phyloP scores from a whole-genome alignment of 2,888 invertebrate genomes.

The Diploptera punctata region DNA sequence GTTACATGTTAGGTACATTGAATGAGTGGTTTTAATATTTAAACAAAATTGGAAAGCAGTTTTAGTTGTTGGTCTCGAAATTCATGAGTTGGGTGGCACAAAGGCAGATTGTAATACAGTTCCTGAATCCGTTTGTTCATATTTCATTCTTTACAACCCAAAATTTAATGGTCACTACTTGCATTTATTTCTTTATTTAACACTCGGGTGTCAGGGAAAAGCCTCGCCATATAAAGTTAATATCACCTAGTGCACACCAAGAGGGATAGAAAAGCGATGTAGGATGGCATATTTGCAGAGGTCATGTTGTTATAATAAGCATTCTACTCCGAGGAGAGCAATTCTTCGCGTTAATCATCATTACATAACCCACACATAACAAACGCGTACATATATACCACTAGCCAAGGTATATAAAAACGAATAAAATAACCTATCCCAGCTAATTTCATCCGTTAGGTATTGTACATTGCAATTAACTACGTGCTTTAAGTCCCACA shows the following conservation, averaged over 20 bases:
- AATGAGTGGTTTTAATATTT: no score
- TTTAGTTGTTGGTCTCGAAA: no score
- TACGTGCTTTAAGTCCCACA: constrained; percentile 33
- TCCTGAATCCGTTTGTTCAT: no score
- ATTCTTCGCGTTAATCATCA: constrained; percentile 34
- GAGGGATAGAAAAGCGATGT: constrained; percentile 26
- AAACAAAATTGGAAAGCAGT: no score
- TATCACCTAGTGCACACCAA: background rate
- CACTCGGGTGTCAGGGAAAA: no score
- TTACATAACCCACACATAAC: constrained; percentile 22
- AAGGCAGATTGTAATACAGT: no score
- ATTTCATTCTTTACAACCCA: no score
- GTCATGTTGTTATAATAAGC: background rate
- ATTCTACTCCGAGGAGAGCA: constrained; percentile 27
- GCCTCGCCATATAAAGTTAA: constrained; percentile 4
- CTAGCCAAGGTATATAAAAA: constrained; percentile 15
- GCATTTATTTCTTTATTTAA: no score
- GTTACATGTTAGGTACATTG: no score
- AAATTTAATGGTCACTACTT: no score
- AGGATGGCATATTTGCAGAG: background rate
- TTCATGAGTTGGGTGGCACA: no score
- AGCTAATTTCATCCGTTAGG: constrained; percentile 34
- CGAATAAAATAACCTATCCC: constrained; percentile 28
- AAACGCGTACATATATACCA: constrained; percentile 13
- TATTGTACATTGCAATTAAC: constrained; percentile 43